Evolutionary conservation across 2,113 vertebrate genomes (phyloP), one percentile per base, ranked within the genome.

Genomic region (Melospiza georgiana): DNA sequence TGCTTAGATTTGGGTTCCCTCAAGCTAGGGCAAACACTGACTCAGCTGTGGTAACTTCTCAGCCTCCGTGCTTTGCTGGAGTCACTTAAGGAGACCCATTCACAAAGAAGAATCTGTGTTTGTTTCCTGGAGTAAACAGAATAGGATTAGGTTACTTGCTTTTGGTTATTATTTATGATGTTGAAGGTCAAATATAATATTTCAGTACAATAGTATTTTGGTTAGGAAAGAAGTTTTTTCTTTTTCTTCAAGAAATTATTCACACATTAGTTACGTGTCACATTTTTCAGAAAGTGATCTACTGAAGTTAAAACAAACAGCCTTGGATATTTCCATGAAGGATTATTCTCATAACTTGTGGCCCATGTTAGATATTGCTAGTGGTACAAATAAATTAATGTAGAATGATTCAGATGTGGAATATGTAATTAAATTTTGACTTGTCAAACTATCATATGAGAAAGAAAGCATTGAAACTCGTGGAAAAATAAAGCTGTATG

Each of bases 341-440:
- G 35, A 84, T 88, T 93, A 51, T 91, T 88, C 87, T 94, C 17
- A 24, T 91, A 96, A 78, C n/a, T 69, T 55, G 72, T 85, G 57
- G 61, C 19, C 43, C 12, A 14, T 80, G 75, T 74, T 95, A 67
- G 68, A 37, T 77, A 81, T 43, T 74, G 49, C 41, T 89, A 67
- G 22, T 84, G 54, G 30, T 95, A 68, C 41, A 90, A 87, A 87
- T 79, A 87, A 93, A 76, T 90, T 75, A 87, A 54, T 55, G 41
- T 87, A 59, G 30, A 79, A 63, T 66, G 76, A 71, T 94, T 92
- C 80, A 68, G 39, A 63, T 84, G 44, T 65, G 71, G 46, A 90
- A 71, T 69, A 59, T 61, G 21, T 76, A 82, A 91, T 95, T 93
- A 79, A 87, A 79, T 78, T 93, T 57, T 90, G 73, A 57, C 44